Conservation (phyloP, 2,113 vertebrate genomes). For the Oreochromis aureus region DNA sequence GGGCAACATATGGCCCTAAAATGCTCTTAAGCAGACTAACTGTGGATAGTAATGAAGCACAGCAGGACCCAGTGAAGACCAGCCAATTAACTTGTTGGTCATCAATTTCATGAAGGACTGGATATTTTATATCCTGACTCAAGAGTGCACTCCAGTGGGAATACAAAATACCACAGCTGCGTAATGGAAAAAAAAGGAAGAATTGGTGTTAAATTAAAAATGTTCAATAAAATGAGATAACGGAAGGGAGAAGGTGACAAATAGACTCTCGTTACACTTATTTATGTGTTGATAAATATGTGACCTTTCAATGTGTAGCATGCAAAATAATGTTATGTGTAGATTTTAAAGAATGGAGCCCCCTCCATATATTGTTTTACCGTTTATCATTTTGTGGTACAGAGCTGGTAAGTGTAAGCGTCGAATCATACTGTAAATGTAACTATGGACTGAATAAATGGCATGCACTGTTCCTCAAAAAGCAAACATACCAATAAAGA, state of each 20-base stretch:
- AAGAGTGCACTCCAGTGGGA: constrained; percentile 30
- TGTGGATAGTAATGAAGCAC: neutral
- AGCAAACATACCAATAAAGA: constrained; percentile 9
- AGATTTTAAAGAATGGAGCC: neutral
- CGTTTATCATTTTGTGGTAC: neutral
- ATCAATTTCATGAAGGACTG: neutral
- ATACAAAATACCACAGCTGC: neutral
- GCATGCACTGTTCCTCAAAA: neutral
- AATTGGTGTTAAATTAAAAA: neutral
- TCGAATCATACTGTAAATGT: constrained; percentile 1
- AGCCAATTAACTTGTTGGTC: neutral
- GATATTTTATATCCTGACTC: constrained; percentile 3
- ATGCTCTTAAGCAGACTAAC: neutral
- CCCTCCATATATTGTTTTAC: neutral
- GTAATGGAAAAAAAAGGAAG: neutral
- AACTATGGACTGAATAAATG: neutral
- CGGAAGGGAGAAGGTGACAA: neutral
- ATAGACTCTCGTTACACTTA: neutral
- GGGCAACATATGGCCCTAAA: neutral
- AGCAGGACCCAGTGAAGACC: neutral
- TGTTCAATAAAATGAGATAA: neutral
- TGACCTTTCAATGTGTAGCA: neutral
- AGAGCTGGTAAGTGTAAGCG: neutral
- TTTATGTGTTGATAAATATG: neutral
- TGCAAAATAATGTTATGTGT: neutral